A percentile compares a stretch with the other conserved stretches of the same genome.
Conservation (phyloP, 1,140 invertebrate species). For the Lithobius niger region DNA sequence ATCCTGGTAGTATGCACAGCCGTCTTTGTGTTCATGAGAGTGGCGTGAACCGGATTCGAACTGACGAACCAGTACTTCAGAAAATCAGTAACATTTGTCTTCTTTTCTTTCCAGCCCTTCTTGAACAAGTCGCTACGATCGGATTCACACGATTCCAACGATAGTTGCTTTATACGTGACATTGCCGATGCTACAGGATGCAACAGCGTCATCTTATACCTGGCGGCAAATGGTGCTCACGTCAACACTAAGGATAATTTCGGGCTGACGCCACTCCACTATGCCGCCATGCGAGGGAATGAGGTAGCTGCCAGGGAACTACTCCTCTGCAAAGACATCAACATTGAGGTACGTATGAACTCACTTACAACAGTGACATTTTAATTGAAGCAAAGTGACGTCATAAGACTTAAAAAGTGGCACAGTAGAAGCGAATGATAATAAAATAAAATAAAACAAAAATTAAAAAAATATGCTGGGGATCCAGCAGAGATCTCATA, state of each 20-base stretch:
- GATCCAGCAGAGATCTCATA: too few species aligned
- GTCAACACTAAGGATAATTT: conserved; percentile 33
- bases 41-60: too few species aligned
- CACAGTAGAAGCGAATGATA: too few species aligned
- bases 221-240: conserved; percentile 32
- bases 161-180: background rate
- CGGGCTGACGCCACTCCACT: conserved; percentile 35
- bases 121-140: background rate
- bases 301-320: conserved; percentile 30
- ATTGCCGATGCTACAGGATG: conserved; percentile 8
- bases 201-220: conserved; percentile 25
- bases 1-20: too few species aligned
- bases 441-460: too few species aligned
- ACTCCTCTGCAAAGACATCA: conserved; percentile 22
- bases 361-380: too few species aligned
- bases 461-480: too few species aligned
- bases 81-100: conserved; percentile 1
- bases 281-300: conserved; percentile 37
- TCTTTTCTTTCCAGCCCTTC: conserved; percentile 3
- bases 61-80: background rate
- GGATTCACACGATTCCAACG: background rate
- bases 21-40: too few species aligned
- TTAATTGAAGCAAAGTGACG: too few species aligned
- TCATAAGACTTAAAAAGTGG: too few species aligned
- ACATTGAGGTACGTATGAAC: conserved; percentile 24